Conservation (phyloP, 2,888 invertebrate genomes). For the Scaptomyza flava region DNA sequence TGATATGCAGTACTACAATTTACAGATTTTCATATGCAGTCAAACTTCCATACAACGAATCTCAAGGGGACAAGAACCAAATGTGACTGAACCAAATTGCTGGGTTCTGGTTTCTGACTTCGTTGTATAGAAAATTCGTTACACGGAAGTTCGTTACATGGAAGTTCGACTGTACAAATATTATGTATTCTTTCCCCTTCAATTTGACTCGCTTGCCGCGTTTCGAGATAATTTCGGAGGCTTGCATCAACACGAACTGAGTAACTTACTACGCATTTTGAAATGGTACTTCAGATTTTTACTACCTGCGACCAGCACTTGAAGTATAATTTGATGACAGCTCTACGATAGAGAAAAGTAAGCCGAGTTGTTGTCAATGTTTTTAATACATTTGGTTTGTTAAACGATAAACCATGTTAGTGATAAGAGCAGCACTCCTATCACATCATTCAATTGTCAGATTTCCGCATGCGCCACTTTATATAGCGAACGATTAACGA, state of each 20-base stretch:
- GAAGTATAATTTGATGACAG: constrained; percentile 24
- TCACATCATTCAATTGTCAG: constrained; percentile 15
- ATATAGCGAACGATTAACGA: constrained; percentile 2
- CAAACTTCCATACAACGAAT: too few relatives aligned
- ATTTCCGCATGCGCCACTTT: constrained; percentile 19
- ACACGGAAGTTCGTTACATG: too few relatives aligned
- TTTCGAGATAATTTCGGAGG: neutral
- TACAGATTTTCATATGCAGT: too few relatives aligned
- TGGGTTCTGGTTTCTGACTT: too few relatives aligned
- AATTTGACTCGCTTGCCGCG: neutral
- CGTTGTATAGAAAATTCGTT: too few relatives aligned
- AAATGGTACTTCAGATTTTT: neutral
- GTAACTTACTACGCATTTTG: neutral
- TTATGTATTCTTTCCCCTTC: too few relatives aligned
- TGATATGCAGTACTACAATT: too few relatives aligned
- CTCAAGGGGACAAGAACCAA: too few relatives aligned
- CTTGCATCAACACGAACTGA: too few relatives aligned
- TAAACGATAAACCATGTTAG: constrained; percentile 10
- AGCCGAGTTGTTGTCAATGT: constrained; percentile 11
- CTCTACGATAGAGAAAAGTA: constrained; percentile 26
- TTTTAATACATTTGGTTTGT: neutral
- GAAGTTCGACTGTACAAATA: too few relatives aligned
- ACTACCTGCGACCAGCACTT: neutral
- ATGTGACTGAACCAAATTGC: too few relatives aligned
- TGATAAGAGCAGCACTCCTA: constrained; percentile 16